Evolutionary conservation across 1,140 invertebrate species (phyloP).

Genomic region (Kradibia gibbosae): DNA sequence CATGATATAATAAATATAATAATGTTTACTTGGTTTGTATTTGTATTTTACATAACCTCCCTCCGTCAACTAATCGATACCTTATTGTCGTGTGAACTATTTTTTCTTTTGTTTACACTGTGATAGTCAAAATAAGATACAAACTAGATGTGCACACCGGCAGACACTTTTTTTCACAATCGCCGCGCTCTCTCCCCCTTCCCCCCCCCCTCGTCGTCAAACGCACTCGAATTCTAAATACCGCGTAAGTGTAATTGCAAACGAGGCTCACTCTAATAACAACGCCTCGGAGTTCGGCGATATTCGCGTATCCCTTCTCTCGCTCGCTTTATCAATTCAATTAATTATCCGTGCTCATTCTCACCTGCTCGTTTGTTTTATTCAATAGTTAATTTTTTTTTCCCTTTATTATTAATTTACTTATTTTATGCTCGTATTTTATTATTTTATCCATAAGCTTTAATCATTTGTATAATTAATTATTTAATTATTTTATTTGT

Average conservation of each 20-base stretch:
- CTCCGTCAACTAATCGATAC: conserved; percentile 71
- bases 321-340: neutral
- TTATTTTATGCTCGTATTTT: no score
- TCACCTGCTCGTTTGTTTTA: no score
- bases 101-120: conserved; percentile 52
- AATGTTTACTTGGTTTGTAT: conserved; percentile 69
- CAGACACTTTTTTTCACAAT: conserved; percentile 37
- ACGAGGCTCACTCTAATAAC: conserved; percentile 14
- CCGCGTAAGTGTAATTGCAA: conserved; percentile 29
- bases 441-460: conserved; percentile 9
- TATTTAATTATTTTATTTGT: conserved; percentile 21
- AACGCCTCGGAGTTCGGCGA: conserved; percentile 1
- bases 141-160: conserved; percentile 41
- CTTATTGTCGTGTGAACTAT: conserved; percentile 74
- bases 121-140: conserved; percentile 45
- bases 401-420: neutral
- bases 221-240: conserved; percentile 40
- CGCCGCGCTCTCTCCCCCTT: conserved; percentile 25
- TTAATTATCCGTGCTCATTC: no score
- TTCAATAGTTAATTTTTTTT: neutral
- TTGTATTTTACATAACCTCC: conserved; percentile 71
- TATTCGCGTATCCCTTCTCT: neutral
- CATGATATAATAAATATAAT: conserved; percentile 71
- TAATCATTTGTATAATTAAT: neutral
- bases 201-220: conserved; percentile 32